phyloP scores from a whole-genome alignment of 2,888 invertebrate genomes.

The Artemia sinica region DNA sequence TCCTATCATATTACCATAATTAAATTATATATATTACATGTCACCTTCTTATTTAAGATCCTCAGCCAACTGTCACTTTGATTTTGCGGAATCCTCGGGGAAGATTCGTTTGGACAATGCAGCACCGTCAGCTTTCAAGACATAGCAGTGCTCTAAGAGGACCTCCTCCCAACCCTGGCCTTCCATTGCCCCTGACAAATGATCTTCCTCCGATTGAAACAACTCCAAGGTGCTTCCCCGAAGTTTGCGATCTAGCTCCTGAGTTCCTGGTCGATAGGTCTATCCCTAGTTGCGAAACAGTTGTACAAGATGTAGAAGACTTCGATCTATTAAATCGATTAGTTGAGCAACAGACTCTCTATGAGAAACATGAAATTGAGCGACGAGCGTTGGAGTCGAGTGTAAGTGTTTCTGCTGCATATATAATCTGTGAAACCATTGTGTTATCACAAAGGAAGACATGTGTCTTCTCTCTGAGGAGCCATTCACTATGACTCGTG shows the following conservation, averaged over 20 bases:
- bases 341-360: conserved; percentile 44
- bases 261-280: conserved; percentile 72
- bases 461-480: no score
- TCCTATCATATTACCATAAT: no score
- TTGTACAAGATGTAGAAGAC: conserved; percentile 43
- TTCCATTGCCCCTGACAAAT: conserved; percentile 60
- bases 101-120: conserved; percentile 83
- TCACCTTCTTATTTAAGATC: conserved; percentile 40
- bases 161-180: conserved; percentile 38
- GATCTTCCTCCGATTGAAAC: conserved; percentile 47
- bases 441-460: no score
- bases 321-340: conserved; percentile 52
- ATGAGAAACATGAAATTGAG: background rate
- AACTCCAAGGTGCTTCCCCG: conserved; percentile 58
- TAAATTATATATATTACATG: no score
- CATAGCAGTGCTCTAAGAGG: conserved; percentile 41
- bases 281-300: conserved; percentile 67
- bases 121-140: conserved; percentile 66
- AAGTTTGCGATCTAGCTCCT: conserved; percentile 56
- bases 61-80: conserved; percentile 75
- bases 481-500: no score
- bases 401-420: background rate
- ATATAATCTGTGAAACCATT: no score
- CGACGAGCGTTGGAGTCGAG: background rate
- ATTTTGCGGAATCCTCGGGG: conserved; percentile 84